A percentile compares a stretch with the other conserved stretches of the same genome.
These are phyloP conservation scores for Amphipyra berbera DNA, from an alignment of 2,888 invertebrate species.

Conservation along the genomic window DNA sequence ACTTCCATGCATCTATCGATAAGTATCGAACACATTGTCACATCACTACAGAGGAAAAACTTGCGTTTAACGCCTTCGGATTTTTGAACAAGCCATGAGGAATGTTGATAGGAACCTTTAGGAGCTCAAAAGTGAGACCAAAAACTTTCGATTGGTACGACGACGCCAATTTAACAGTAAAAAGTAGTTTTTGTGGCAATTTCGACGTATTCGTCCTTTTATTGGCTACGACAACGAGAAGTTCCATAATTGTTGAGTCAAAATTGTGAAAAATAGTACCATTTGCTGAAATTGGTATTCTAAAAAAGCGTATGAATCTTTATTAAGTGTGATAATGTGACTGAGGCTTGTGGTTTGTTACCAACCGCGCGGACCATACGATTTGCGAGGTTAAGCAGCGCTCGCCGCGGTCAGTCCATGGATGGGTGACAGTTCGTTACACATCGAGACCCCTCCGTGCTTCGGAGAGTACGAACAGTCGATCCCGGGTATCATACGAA, in stretches of 20 bases:
- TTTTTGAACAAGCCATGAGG: constrained; percentile 56
- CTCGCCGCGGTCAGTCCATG: too few species aligned
- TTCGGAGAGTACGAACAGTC: too few species aligned
- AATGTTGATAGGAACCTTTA: constrained; percentile 61
- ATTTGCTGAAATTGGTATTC: constrained; percentile 12
- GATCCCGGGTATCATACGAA: too few species aligned
- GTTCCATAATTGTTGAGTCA: constrained; percentile 6
- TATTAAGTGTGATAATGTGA: background rate
- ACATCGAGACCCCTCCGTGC: too few species aligned
- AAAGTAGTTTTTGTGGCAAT: constrained; percentile 43
- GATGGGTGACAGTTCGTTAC: too few species aligned
- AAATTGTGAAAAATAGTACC: constrained; percentile 10
- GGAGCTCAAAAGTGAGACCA: constrained; percentile 43
- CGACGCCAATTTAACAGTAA: constrained; percentile 46
- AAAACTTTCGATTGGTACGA: constrained; percentile 48
- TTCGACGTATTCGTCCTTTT: constrained; percentile 33
- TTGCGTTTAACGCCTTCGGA: constrained; percentile 62
- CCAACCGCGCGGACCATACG: too few species aligned
- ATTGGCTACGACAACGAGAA: constrained; percentile 23
- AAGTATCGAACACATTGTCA: background rate
- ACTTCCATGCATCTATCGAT: constrained; percentile 19
- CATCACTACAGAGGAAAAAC: constrained; percentile 60
- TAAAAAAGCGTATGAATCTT: background rate
- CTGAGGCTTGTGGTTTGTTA: too few species aligned
- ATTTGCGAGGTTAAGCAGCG: too few species aligned